phyloP scores from a whole-genome alignment of 2,113 vertebrate genomes.

The Hyperoodon ampullatus region DNA sequence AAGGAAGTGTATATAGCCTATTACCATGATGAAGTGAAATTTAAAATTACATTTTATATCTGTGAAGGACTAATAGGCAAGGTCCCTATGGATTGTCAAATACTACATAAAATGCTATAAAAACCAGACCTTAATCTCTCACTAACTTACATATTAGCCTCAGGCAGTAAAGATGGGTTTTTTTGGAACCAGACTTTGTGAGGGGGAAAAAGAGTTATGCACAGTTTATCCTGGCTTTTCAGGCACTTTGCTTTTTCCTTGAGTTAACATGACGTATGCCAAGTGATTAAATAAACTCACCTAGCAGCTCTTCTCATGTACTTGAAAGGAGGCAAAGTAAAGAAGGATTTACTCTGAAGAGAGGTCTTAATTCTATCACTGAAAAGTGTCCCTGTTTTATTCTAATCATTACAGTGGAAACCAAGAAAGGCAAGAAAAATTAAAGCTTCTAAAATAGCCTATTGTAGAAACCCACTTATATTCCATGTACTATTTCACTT shows the following conservation, averaged over 20 bases:
- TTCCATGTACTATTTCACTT: background rate
- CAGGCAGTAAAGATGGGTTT: conserved; percentile 83
- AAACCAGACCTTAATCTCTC: conserved; percentile 79
- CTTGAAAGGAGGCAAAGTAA: conserved; percentile 67
- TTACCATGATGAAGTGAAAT: conserved; percentile 81
- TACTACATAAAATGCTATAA: conserved; percentile 78
- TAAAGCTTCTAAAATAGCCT: background rate
- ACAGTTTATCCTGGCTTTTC: conserved; percentile 71
- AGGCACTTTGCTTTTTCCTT: conserved; percentile 49
- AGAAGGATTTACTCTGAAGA: conserved; percentile 63
- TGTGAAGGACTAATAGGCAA: conserved; percentile 78
- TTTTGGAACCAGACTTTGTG: conserved; percentile 82
- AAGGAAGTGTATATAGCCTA: conserved; percentile 73
- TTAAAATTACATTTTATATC: conserved; percentile 81
- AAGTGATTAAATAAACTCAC: conserved; percentile 69
- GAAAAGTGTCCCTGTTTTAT: conserved; percentile 36
- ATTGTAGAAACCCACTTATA: background rate
- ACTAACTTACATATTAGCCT: conserved; percentile 81
- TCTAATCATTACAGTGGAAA: background rate
- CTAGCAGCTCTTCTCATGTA: conserved; percentile 47
- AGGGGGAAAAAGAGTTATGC: conserved; percentile 50
- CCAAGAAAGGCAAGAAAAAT: conserved; percentile 39
- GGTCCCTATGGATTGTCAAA: conserved; percentile 76
- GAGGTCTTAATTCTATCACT: conserved; percentile 66
- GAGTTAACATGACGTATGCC: conserved; percentile 70